These are phyloP conservation scores for Antheraea pernyi DNA, from an alignment of 1,140 invertebrate species.

Conservation along the genomic window DNA sequence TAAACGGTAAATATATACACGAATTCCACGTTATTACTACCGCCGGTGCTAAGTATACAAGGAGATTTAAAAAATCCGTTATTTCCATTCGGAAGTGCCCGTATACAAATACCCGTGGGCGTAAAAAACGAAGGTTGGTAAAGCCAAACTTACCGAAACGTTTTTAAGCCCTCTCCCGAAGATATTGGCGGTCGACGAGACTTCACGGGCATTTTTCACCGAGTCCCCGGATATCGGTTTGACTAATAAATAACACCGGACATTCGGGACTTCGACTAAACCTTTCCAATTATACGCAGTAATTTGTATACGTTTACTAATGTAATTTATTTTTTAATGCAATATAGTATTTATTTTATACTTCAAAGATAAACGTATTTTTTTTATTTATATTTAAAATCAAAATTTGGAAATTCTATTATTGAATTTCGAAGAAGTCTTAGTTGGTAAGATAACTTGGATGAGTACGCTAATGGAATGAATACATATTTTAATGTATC, in stretches of 20 bases:
- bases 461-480: too few species aligned
- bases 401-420: too few species aligned
- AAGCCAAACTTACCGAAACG: slow-evolving; percentile 44
- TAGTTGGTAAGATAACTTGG: too few species aligned
- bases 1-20: too few species aligned
- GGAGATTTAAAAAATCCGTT: slow-evolving; percentile 8
- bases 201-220: slow-evolving; percentile 40
- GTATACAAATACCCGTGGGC: slow-evolving; percentile 40
- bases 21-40: neutral
- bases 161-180: slow-evolving; percentile 50
- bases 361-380: too few species aligned
- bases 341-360: too few species aligned
- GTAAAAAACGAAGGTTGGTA: slow-evolving; percentile 49
- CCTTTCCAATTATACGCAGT: slow-evolving; percentile 27
- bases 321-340: neutral
- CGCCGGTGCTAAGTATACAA: neutral
- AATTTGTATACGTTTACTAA: slow-evolving; percentile 18
- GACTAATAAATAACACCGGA: slow-evolving; percentile 43
- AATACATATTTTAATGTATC: too few species aligned
- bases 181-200: slow-evolving; percentile 47
- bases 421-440: too few species aligned
- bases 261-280: slow-evolving; percentile 28
- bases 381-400: too few species aligned
- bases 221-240: slow-evolving; percentile 35
- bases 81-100: slow-evolving; percentile 25